Evolutionary conservation across 2,888 invertebrate genomes (phyloP).

Genomic region (Orthonevra nobilis): DNA sequence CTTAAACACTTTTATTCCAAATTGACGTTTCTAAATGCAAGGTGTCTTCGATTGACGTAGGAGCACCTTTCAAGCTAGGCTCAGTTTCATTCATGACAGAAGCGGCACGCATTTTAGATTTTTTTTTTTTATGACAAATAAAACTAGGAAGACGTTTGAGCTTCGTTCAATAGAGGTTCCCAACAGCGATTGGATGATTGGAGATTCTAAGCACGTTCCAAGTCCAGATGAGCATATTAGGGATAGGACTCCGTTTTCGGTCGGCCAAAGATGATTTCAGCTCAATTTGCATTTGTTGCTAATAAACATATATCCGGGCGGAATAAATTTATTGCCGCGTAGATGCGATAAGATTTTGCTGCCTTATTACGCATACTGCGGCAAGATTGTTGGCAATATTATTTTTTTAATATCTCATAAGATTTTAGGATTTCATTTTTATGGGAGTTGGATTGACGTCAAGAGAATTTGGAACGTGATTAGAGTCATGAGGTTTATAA

Average conservation of each 20-base stretch:
- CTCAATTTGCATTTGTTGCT: conserved; percentile 42
- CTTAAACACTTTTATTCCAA: conserved; percentile 21
- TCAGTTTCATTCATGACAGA: conserved; percentile 42
- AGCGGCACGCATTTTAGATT: conserved; percentile 44
- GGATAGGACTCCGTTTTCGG: conserved; percentile 53
- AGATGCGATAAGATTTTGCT: conserved; percentile 39
- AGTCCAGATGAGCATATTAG: conserved; percentile 55
- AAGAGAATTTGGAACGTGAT: conserved; percentile 18
- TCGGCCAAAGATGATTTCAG: conserved; percentile 49
- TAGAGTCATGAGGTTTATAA: not conserved
- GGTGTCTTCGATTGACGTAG: conserved; percentile 42
- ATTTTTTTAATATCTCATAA: too few species aligned
- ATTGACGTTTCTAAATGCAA: conserved; percentile 5
- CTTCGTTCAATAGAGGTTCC: conserved; percentile 14
- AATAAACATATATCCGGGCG: conserved; percentile 57
- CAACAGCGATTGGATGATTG: not conserved
- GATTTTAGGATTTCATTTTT: too few species aligned
- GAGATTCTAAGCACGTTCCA: conserved; percentile 28
- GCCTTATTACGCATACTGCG: conserved; percentile 58
- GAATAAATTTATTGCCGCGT: conserved; percentile 55
- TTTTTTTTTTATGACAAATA: conserved; percentile 27
- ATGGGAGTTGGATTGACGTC: conserved; percentile 14
- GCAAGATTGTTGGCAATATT: too few species aligned
- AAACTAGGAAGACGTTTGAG: conserved; percentile 58
- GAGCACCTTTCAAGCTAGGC: conserved; percentile 3